Percentiles rank a stretch among this genome's conserved stretches.
phyloP scores from a whole-genome alignment of 1,140 invertebrate species.

The Thaumetopoea pityocampa region DNA sequence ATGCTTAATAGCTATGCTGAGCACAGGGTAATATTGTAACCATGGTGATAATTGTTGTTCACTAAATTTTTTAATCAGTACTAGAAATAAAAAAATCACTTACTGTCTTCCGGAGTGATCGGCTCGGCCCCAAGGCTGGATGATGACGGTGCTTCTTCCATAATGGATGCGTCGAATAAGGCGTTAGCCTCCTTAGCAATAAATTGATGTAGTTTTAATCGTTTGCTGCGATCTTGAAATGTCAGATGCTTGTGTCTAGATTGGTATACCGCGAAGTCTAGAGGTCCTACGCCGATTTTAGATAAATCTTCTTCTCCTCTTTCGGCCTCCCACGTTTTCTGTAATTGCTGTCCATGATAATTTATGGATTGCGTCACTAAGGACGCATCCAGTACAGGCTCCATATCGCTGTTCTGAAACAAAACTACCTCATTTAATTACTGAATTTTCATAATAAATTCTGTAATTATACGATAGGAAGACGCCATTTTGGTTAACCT shows the following conservation, averaged over 20 bases:
- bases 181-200: constrained; percentile 85
- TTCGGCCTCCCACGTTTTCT: constrained; percentile 90
- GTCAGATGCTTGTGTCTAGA: constrained; percentile 85
- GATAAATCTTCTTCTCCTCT: constrained; percentile 83
- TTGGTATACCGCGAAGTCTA: constrained; percentile 85
- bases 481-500: constrained; percentile 12
- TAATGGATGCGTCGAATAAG: constrained; percentile 78
- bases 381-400: constrained; percentile 79
- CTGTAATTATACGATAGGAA: not conserved
- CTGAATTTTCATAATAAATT: too few species aligned
- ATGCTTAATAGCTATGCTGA: too few species aligned
- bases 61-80: not conserved
- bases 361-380: constrained; percentile 84
- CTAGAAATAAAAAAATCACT: constrained; percentile 22
- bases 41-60: too few species aligned
- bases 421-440: too few species aligned
- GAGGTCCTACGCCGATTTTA: constrained; percentile 80
- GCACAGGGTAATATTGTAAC: too few species aligned
- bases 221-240: constrained; percentile 88
- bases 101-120: constrained; percentile 68
- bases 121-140: constrained; percentile 60
- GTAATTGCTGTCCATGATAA: constrained; percentile 89
- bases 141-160: constrained; percentile 73
- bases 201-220: constrained; percentile 89
- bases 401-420: constrained; percentile 37